Base-by-base conservation (phyloP, 2,888 invertebrate species). In the Plutella xylostella region DNA sequence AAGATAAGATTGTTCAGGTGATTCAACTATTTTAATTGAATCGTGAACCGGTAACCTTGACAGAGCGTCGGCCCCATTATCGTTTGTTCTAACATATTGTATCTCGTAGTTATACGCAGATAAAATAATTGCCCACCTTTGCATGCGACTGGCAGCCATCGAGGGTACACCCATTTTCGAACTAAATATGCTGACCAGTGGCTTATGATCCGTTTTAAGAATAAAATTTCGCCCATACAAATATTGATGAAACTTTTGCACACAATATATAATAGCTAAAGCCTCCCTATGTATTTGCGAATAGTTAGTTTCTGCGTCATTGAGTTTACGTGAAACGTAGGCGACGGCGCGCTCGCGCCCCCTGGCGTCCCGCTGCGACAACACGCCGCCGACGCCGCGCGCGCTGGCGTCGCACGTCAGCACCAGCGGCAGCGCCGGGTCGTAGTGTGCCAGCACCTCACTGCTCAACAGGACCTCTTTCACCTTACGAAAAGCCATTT, bases 381-480 rank as follows among this genome's bases (percentile, higher is more conserved):
- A 6, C 31, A 42, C 33, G 7, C 19, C 42, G 11, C 42, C 20
- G 5, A 42, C 14, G 11, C 42, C 41, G 3, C 6, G 4, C 6
- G 4, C 20, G 39, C 9, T 12, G n/a, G 49, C 49, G 41, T 58
- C 58, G 17, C 54, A 53, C 1, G 54, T 58, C 25, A 58, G 14
- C 0, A 56, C 22, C 4, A 52, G 7, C 1, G 47, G 47, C 15
- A 45, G 45, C 2, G 18, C 12, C 15, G 40, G 30, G n/a, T 25
- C 15, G 15, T 45, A 47, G 21, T 49, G 46, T 3, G 30, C 38
- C 5, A 49, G 19, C 4, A 45, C 47, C 4, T 41, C 40, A 1
- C 20, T 14, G 2, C 40, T 25, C 4, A 22, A 21, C 4, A 49
- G 19, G 5, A 18, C 1, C 4, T 11, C 19, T 39, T 47, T 47